Evolutionary conservation across 2,888 invertebrate genomes (phyloP).

Genomic region (Linnaemya vulpina): DNA sequence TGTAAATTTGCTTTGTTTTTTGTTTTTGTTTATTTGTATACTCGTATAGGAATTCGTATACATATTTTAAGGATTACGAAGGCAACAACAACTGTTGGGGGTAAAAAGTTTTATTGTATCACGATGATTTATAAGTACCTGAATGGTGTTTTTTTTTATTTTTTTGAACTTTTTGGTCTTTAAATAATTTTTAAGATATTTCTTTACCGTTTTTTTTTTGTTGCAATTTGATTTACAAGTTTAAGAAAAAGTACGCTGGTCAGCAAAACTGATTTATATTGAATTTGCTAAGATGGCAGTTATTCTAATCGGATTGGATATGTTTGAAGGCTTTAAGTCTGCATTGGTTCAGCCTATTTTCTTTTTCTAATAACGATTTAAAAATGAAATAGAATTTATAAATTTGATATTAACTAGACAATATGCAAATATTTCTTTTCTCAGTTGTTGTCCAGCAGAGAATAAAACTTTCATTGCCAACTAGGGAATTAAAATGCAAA

Average conservation of each 20-base stretch:
- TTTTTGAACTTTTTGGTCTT: slow-evolving; percentile 52
- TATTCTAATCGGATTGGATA: slow-evolving; percentile 25
- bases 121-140: slow-evolving; percentile 73
- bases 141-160: slow-evolving; percentile 72
- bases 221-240: slow-evolving; percentile 50
- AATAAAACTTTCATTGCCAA: too few relatives aligned
- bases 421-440: too few relatives aligned
- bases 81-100: slow-evolving; percentile 16
- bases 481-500: too few relatives aligned
- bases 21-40: slow-evolving; percentile 33
- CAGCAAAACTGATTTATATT: slow-evolving; percentile 22
- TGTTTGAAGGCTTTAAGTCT: too few relatives aligned
- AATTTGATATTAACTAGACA: too few relatives aligned
- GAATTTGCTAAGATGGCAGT: slow-evolving; percentile 24
- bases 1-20: neutral
- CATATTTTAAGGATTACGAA: slow-evolving; percentile 31
- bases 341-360: too few relatives aligned
- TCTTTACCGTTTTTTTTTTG: slow-evolving; percentile 41
- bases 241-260: slow-evolving; percentile 28
- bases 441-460: too few relatives aligned
- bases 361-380: too few relatives aligned
- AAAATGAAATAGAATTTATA: too few relatives aligned
- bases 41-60: slow-evolving; percentile 3
- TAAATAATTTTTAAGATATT: slow-evolving; percentile 59
- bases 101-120: slow-evolving; percentile 53